Conservation (phyloP, 2,888 invertebrate species). For the Anticlea derivata region DNA sequence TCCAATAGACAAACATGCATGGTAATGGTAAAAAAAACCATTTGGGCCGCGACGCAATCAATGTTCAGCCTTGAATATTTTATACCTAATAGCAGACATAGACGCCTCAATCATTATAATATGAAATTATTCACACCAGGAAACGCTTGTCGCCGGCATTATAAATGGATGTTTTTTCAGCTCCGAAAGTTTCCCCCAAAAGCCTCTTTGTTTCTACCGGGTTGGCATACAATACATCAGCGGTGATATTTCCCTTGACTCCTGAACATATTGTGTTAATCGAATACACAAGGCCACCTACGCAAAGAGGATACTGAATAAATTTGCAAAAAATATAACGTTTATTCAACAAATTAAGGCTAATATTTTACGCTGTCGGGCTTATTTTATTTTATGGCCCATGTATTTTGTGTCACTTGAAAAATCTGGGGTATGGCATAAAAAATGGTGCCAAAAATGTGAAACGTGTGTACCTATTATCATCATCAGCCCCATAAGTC, state of each 20-base stretch:
- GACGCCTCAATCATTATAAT: background rate
- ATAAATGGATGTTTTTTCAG: too few relatives aligned
- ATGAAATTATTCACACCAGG: background rate
- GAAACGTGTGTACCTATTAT: too few relatives aligned
- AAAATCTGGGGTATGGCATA: background rate
- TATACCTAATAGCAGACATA: background rate
- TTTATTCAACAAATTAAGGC: constrained; percentile 3
- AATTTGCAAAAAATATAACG: constrained; percentile 3
- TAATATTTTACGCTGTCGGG: constrained; percentile 1
- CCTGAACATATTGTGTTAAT: constrained; percentile 31
- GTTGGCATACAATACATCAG: too few relatives aligned
- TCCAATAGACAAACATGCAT: too few relatives aligned
- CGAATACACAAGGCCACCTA: constrained; percentile 33
- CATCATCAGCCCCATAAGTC: too few relatives aligned
- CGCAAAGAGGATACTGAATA: constrained; percentile 5
- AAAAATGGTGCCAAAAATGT: too few relatives aligned
- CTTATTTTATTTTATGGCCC: background rate
- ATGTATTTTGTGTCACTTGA: background rate
- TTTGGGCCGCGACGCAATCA: too few relatives aligned
- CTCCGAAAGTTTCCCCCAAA: too few relatives aligned
- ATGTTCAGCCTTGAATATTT: too few relatives aligned
- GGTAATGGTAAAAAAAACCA: too few relatives aligned
- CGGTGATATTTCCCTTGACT: constrained; percentile 40
- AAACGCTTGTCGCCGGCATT: background rate
- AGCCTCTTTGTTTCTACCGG: too few relatives aligned